Base-by-base conservation (phyloP, 2,113 vertebrate genomes). In the Triplophysa siluroides region DNA sequence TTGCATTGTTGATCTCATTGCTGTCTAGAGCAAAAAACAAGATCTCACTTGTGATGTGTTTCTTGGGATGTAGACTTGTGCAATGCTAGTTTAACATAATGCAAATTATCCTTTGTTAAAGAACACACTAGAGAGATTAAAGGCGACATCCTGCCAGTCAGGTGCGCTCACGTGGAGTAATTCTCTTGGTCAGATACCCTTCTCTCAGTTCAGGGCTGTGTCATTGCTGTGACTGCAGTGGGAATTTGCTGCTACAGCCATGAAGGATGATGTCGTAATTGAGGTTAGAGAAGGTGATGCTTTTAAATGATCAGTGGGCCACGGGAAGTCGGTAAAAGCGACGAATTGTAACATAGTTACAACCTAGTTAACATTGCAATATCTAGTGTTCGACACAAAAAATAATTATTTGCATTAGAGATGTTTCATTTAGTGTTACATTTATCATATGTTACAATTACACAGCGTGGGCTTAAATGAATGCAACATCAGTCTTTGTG, bases 241-340 rank as follows among this genome's bases (percentile, higher is more conserved):
- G 19, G 52, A 24, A 60, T 73, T 43, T 73, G 70, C 12, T 73
- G 71, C 54, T 63, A n/a, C 41, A 63, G 73, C 38, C 41, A 21
- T 63, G 73, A 76, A 47, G 60, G 60, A 63, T 76, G 41, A 62
- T 24, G 63, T 76, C 50, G 16, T 47, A 50, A 63, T 63, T 76
- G 73, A 50, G 73, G 41, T 60, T 61, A 43, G 33, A 43, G 54
- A 73, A 63, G 73, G 73, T 76, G 41, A 63, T 72, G 50, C 11
- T 71, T n/a, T 43, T 29, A 54, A 71, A 71, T 71, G 47, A 71
- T 58, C 29, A 72, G 19, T 21, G 7, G 54, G 29, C 13, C 4
- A 10, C 54, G 18, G 8, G n/a, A 16, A 23, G 38, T 21, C n/a
- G 16, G 7, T 14, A 50, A 52, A 14, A 52, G 4, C 1, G 50